Conservation (phyloP, 2,797 vertebrate genomes). For the Pangasius sanitwongsei region DNA sequence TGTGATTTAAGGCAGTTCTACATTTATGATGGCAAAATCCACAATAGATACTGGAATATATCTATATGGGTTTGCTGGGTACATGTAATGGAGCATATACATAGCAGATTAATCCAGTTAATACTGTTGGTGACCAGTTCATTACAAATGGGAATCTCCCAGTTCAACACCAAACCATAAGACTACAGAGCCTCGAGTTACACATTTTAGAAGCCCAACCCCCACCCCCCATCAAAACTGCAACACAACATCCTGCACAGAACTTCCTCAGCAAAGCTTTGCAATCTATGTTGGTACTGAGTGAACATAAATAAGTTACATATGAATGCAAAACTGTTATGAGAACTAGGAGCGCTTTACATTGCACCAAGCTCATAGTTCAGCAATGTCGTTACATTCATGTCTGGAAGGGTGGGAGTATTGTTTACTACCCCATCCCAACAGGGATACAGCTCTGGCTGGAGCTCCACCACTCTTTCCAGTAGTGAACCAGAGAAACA, state of each 20-base stretch:
- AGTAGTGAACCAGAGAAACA: constrained; percentile 34
- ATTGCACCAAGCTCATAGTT: constrained; percentile 77
- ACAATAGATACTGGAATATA: constrained; percentile 38
- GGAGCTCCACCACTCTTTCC: constrained; percentile 40
- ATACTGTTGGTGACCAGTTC: constrained; percentile 33
- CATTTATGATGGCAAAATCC: constrained; percentile 63
- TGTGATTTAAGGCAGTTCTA: constrained; percentile 81
- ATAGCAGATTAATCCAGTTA: constrained; percentile 19
- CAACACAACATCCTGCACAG: constrained; percentile 53
- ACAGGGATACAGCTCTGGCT: constrained; percentile 45
- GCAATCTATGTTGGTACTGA: constrained; percentile 70
- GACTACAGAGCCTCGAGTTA: constrained; percentile 15
- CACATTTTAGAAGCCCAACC: constrained; percentile 22
- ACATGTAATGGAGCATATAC: constrained; percentile 26
- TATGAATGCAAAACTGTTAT: constrained; percentile 72
- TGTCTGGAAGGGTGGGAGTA: constrained; percentile 49
- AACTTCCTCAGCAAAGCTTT: constrained; percentile 58
- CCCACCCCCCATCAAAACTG: constrained; percentile 41
- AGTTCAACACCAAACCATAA: constrained; percentile 35
- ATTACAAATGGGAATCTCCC: constrained; percentile 22
- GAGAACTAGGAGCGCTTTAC: constrained; percentile 61
- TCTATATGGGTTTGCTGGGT: constrained; percentile 32
- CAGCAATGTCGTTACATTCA: constrained; percentile 79
- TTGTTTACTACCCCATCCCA: constrained; percentile 29
- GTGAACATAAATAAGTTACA: constrained; percentile 79